Evolutionary conservation across 2,888 invertebrate species (phyloP), one percentile per base, ranked within the genome.

Genomic region (Acronicta aceris): DNA sequence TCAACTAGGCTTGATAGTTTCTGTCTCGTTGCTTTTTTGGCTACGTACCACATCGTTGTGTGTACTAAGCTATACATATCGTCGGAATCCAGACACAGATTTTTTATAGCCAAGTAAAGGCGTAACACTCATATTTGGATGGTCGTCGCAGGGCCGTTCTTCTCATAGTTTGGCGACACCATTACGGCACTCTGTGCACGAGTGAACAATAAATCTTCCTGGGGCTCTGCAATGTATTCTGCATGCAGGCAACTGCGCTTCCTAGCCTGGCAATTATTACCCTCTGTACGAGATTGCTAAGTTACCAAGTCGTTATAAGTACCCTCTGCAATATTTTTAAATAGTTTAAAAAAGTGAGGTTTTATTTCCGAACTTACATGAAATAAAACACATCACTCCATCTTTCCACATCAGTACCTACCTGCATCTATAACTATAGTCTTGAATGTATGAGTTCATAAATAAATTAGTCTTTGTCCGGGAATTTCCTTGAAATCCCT

Each of bases 131-230:
- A 86, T 87, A 87, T 87, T 86, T 79, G 82, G 81, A 78, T 78
- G 81, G 79, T 75, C 71, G 75, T 74, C 69, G 75, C 78, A 58
- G 68, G 66, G 67, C 65, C 76, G 78, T 85, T 82, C 78, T 81
- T 81, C 77, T 77, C 76, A 81, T 85, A 87, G 80, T 87, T 89
- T 81, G 85, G 85, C 86, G 84, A 82, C 83, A 83, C 84, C 85
- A 89, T 89, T 89, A 87, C 80, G 75, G 86, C 85, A 89, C 89
- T 90, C 86, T 85, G 84, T 81, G 81, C 88, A 88, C 89, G 89
- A 82, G 81, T 78, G 76, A 74, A 76, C 85, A 78, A 89, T 92
- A 91, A 91, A 92, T 92, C 89, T 85, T 81, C 69, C 76, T 75
- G 69, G 74, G 74, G 75, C 84, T 76, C 85, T 75, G 86, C 88